These are phyloP conservation scores for Ciona savignyi DNA, from an alignment of 23 tunicate genomes.

Conservation along the genomic window DNA sequence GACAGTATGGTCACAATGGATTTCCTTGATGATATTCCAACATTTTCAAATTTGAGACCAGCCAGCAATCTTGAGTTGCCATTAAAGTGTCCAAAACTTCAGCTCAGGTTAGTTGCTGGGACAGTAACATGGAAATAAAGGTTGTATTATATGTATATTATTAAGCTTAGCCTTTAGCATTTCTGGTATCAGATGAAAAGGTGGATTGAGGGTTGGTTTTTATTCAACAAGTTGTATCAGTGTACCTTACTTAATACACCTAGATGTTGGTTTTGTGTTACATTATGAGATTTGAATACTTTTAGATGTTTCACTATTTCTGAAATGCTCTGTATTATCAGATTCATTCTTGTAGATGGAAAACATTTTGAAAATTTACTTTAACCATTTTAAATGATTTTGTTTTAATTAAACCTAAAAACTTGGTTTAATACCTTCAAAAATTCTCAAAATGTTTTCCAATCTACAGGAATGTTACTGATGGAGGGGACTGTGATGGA, in stretches of 20 bases:
- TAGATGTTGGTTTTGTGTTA: too few relatives aligned
- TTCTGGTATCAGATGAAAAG: too few relatives aligned
- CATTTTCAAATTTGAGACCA: background rate
- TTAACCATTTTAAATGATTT: too few relatives aligned
- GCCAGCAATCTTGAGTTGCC: background rate
- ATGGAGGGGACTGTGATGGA: background rate
- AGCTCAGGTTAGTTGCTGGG: background rate
- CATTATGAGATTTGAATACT: too few relatives aligned
- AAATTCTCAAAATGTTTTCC: slow-evolving; percentile 1
- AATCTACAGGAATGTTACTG: background rate
- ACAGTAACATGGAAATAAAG: background rate
- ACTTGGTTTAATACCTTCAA: too few relatives aligned
- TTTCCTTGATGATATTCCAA: background rate
- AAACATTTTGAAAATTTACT: background rate
- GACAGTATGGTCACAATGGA: background rate
- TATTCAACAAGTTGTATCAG: background rate
- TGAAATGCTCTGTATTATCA: too few relatives aligned
- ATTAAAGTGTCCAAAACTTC: too few relatives aligned
- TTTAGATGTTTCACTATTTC: too few relatives aligned
- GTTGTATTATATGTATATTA: background rate
- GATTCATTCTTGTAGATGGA: background rate
- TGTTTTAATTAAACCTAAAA: too few relatives aligned
- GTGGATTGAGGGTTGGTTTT: background rate
- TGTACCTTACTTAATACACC: too few relatives aligned
- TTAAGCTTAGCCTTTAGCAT: background rate